Base-by-base conservation (phyloP, 2,888 invertebrate genomes). In the Troides oblongomaculatus region DNA sequence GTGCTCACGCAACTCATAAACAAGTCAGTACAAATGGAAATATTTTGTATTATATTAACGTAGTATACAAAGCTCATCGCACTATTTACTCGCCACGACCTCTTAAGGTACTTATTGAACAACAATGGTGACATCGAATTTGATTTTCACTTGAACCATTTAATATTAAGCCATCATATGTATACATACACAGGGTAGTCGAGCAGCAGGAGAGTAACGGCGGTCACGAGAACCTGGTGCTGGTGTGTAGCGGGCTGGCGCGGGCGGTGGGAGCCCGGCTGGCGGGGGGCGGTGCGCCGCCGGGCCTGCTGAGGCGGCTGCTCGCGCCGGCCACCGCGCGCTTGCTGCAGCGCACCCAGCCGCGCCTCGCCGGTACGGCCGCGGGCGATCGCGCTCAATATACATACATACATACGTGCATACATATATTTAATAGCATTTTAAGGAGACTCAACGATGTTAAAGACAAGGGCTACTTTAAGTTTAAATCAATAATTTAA, bases 1-100 rank as follows among this genome's bases (percentile, higher is more conserved):
- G 88, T 94, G 60, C 88, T 94, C 71, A 89, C 94, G 71, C 93
- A 94, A 76, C 93, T 94, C 62, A 90, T 93, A 65, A 85, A 94
- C 77, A 93, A 92, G 94, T 94, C 75, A 80, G 82, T 78, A 23
- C 10, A 7, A 39, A 7, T 39, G 1, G 39, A 39, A 39, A 10
- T 39, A 39, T 39, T 39, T 39, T 39, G 39, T 10, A 39, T 39
- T 39, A 1, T 39, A 7, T 39, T 39, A 39, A 39, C 7, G 10
- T 10, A 39, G 39, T 39, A 7, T 39, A 39, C 39, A 39, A 39
- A 39, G 10, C 39, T 39, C 39, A 6, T 36, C 36, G 36, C 5
- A 2, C 36, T 36, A 36, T 8, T 36, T 21, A 21, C 21, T 36
- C 7, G 1, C 39, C 39, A 6, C 39, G 39, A 10, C 39, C 10